These are phyloP conservation scores for Takifugu ocellatus DNA, from an alignment of 2,797 vertebrate species.

Conservation along the genomic window DNA sequence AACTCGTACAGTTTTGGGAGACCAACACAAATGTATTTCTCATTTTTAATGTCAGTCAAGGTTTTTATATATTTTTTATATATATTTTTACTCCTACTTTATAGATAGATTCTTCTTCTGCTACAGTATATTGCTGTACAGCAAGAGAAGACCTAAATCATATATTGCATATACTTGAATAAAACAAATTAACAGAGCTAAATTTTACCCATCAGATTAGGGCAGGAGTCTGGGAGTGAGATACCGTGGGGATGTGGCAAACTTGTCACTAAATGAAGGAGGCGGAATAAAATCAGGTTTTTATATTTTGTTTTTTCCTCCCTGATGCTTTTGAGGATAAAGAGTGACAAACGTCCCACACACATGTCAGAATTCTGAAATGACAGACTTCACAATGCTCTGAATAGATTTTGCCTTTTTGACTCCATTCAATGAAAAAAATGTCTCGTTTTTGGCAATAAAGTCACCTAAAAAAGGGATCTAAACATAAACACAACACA, in stretches of 20 bases:
- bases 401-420: slow-evolving; percentile 25
- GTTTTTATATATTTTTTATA: too few relatives aligned
- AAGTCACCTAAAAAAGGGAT: slow-evolving; percentile 49
- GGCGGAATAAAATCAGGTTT: slow-evolving; percentile 23
- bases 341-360: slow-evolving; percentile 17
- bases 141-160: too few relatives aligned
- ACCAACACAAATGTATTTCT: too few relatives aligned
- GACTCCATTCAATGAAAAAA: slow-evolving; percentile 10
- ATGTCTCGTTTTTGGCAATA: slow-evolving; percentile 35
- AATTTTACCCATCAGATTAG: slow-evolving; percentile 4
- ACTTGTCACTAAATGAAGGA: slow-evolving; percentile 21
- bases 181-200: neutral
- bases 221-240: slow-evolving; percentile 6
- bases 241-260: neutral
- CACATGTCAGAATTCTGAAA: slow-evolving; percentile 32
- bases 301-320: slow-evolving; percentile 24
- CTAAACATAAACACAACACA: slow-evolving; percentile 47
- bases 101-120: too few relatives aligned
- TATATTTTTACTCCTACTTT: too few relatives aligned
- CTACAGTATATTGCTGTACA: too few relatives aligned
- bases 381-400: slow-evolving; percentile 38
- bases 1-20: too few relatives aligned
- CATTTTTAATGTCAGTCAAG: too few relatives aligned
- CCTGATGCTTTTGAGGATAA: slow-evolving; percentile 38
- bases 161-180: neutral